Base-by-base conservation (phyloP, 2,113 vertebrate species). In the Tragelaphus scriptus region DNA sequence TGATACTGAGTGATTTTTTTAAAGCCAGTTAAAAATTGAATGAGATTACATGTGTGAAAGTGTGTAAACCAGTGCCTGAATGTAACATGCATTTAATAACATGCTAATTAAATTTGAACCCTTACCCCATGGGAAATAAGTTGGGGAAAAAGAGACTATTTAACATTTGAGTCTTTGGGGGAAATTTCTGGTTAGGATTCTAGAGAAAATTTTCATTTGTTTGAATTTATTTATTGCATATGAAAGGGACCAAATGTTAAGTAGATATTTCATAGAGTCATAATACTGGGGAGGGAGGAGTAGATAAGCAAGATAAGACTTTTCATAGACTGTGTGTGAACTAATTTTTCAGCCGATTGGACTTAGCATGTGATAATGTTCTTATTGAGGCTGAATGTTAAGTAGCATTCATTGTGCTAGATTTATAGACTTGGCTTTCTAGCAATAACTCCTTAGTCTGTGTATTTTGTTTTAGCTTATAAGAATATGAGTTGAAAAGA, bases 1-100 rank as follows among this genome's bases (percentile, higher is more conserved):
- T 65, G 16, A 21, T 59, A 91, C 6, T 58, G 30, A 91, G 15
- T 56, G 40, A 21, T 28, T 81, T 86, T 68, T 16, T 84, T 19
- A 49, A 30, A 65, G 21, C 10, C 19, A 59, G 61, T 97, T 91
- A 91, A 96, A 97, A 97, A 75, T 92, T 84, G 59, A 97, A 63
- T 71, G 36, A 79, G 36, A 40, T 91, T 81, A 81, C 17, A 36
- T 90, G 55, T 79, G 44, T 87, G 61, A 96, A 95, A 56, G 15
- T 36, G 28, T 15, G 1, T 59, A 91, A 93, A 90, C 21, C 59
- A 94, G 68, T 49, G 58, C n/a, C 32, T 82, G 7, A 9, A 63
- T 6, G n/a, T 53, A 85, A 30, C 4, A 61, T 56, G 21, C 47
- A 25, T 28, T 95, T 93, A 93, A 93, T 59, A 63, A 61, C 68